These are phyloP conservation scores for Toxotes jaculatrix DNA, from an alignment of 2,113 vertebrate species.

Conservation along the genomic window DNA sequence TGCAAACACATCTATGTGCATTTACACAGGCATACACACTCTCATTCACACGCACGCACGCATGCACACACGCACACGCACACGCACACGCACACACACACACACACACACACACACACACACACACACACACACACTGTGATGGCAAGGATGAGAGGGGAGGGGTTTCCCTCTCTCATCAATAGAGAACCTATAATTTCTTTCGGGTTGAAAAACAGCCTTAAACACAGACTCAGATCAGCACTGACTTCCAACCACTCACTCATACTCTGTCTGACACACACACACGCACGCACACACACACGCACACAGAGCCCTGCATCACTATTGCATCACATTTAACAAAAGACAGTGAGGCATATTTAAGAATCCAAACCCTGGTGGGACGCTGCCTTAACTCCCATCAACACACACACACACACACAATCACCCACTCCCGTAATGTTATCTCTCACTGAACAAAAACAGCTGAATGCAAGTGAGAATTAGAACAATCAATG, in stretches of 20 bases:
- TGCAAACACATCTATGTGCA: slow-evolving; percentile 45
- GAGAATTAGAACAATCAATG: slow-evolving; percentile 73
- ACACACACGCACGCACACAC: slow-evolving; percentile 38
- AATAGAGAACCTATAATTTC: slow-evolving; percentile 79
- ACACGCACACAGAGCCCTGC: slow-evolving; percentile 56
- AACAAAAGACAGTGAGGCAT: slow-evolving; percentile 76
- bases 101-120: slow-evolving; percentile 11
- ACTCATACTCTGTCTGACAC: slow-evolving; percentile 53
- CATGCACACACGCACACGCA: slow-evolving; percentile 71
- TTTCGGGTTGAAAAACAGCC: slow-evolving; percentile 73
- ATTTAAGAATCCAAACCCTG: slow-evolving; percentile 75
- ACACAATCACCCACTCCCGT: slow-evolving; percentile 41
- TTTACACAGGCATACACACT: slow-evolving; percentile 23
- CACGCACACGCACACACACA: slow-evolving; percentile 56
- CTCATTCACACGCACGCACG: slow-evolving; percentile 49
- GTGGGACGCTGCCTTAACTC: slow-evolving; percentile 67
- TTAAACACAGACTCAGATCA: slow-evolving; percentile 71
- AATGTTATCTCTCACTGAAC: slow-evolving; percentile 69
- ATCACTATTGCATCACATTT: slow-evolving; percentile 81
- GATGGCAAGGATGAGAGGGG: slow-evolving; percentile 49
- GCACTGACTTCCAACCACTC: slow-evolving; percentile 55
- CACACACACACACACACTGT: slow-evolving; percentile 12
- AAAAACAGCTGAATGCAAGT: slow-evolving; percentile 70
- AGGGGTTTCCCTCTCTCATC: slow-evolving; percentile 71
- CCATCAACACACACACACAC: slow-evolving; percentile 40